Conservation (phyloP, 30 jellyfish, hydroid and myxozoan species). For the Mastigias papua region DNA sequence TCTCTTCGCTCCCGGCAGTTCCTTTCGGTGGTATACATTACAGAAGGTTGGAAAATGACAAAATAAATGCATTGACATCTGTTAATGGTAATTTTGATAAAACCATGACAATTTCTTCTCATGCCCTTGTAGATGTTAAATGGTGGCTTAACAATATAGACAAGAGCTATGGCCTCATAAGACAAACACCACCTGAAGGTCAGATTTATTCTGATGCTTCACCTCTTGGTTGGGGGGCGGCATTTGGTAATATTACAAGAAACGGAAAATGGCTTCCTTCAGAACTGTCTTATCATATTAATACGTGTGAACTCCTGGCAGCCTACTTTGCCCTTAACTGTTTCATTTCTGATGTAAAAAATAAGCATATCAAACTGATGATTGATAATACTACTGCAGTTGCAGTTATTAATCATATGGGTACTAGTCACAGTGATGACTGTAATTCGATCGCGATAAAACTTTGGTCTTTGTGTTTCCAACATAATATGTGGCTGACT, state of each 20-base stretch:
- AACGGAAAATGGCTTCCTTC: conserved; percentile 28
- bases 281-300: conserved; percentile 36
- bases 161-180: neutral
- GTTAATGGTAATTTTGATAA: conserved; percentile 43
- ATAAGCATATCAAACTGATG: conserved; percentile 36
- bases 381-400: conserved; percentile 69
- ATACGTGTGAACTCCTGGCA: conserved; percentile 22
- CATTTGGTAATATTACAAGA: conserved; percentile 9
- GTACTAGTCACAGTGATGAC: conserved; percentile 30
- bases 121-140: neutral
- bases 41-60: conserved; percentile 41
- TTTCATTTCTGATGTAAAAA: neutral
- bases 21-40: conserved; percentile 30
- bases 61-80: conserved; percentile 8
- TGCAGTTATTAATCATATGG: conserved; percentile 42
- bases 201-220: conserved; percentile 47
- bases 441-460: conserved; percentile 22
- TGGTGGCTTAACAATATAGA: conserved; percentile 52
- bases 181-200: conserved; percentile 8
- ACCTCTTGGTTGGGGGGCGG: conserved; percentile 60
- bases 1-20: conserved; percentile 48
- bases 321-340: conserved; percentile 49
- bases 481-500: conserved; percentile 33
- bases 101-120: neutral
- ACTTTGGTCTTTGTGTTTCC: conserved; percentile 38